A percentile compares a stretch with the other conserved stretches of the same genome.
These are phyloP conservation scores for Cybosia mesomella DNA, from an alignment of 2,888 invertebrate species.

Conservation along the genomic window DNA sequence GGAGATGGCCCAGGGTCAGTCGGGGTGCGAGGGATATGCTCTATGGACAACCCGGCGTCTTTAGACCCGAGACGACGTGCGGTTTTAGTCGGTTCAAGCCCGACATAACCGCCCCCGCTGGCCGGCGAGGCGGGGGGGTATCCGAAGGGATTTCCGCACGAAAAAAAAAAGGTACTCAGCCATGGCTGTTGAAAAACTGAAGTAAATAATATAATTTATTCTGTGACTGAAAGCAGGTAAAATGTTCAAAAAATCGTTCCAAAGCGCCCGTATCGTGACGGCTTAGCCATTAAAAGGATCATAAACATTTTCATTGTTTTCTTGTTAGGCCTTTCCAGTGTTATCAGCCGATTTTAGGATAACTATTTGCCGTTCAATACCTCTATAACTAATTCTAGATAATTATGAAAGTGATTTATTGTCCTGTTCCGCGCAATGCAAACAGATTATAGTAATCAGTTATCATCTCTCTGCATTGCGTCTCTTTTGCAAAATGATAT, in stretches of 20 bases:
- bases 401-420: not conserved
- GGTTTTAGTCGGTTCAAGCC: too few relatives aligned
- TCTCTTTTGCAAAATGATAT: not conserved
- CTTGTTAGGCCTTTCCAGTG: not conserved
- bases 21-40: too few relatives aligned
- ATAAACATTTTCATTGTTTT: not conserved
- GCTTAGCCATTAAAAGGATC: not conserved
- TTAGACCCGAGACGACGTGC: too few relatives aligned
- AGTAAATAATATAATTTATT: not conserved
- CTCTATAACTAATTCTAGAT: not conserved
- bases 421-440: not conserved
- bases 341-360: not conserved
- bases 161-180: too few relatives aligned
- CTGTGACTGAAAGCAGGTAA: not conserved
- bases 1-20: too few relatives aligned
- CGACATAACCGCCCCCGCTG: too few relatives aligned
- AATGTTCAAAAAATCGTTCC: not conserved
- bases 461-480: not conserved
- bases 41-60: too few relatives aligned
- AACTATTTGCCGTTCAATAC: not conserved
- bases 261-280: not conserved
- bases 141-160: too few relatives aligned
- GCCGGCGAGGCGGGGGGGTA: too few relatives aligned
- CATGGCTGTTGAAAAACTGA: not conserved
- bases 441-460: not conserved